Conservation (phyloP, 30 jellyfish, hydroid and myxozoan species). For the Hydra vulgaris region DNA sequence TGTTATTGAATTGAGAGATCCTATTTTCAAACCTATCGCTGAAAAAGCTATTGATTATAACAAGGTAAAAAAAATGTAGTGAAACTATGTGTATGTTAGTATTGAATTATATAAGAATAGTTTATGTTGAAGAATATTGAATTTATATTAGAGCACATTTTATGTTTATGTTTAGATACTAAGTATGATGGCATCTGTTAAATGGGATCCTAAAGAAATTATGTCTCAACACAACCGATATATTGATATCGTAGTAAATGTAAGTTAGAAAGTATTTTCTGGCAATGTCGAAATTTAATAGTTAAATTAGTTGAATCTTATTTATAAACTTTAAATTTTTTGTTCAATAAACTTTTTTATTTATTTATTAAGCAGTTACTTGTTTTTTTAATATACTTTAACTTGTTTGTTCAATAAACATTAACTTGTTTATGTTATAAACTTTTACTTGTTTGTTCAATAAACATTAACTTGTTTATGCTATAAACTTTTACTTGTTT, state of each 20-base stretch:
- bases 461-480: too few relatives aligned
- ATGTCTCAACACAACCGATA: conserved; percentile 95
- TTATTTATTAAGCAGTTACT: too few relatives aligned
- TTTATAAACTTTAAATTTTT: too few relatives aligned
- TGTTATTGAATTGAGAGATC: conserved; percentile 63
- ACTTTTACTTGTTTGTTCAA: too few relatives aligned
- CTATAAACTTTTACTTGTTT: too few relatives aligned
- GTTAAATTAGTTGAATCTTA: neutral
- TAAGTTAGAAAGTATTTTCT: too few relatives aligned
- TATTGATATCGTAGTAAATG: conserved; percentile 69
- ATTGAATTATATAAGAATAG: neutral
- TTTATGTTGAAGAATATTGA: neutral
- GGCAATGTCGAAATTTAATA: neutral
- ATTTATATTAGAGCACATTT: neutral
- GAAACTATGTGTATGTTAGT: neutral
- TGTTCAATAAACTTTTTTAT: too few relatives aligned
- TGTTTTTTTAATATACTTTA: too few relatives aligned
- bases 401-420: too few relatives aligned
- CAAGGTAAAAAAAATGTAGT: conserved; percentile 43
- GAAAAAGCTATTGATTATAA: conserved; percentile 65
- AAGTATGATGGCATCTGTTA: conserved; percentile 72
- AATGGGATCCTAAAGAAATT: conserved; percentile 93
- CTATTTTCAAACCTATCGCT: conserved; percentile 70
- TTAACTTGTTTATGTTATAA: too few relatives aligned
- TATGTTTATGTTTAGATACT: conserved; percentile 33